A percentile compares a stretch with the other conserved stretches of the same genome.
Evolutionary conservation across 2,113 vertebrate genomes (phyloP).

Genomic region (Zosterops borbonicus): DNA sequence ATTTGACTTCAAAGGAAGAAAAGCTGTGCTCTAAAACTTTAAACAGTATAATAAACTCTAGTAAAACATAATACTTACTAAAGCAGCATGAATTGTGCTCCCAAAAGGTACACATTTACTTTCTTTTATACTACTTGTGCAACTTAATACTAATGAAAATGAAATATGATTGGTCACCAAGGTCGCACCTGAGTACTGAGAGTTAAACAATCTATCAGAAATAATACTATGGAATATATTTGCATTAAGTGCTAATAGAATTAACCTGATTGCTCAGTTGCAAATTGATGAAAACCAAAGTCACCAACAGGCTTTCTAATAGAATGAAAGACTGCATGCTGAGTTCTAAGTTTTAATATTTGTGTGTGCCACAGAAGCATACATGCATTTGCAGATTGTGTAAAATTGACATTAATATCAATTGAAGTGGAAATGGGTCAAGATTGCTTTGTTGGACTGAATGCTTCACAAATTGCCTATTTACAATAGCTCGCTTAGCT

Average conservation of each 20-base stretch:
- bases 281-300: background rate
- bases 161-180: background rate
- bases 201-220: background rate
- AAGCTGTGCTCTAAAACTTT: background rate
- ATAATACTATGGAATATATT: background rate
- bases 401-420: background rate
- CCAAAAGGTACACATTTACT: background rate
- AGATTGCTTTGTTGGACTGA: background rate
- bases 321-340: background rate
- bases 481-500: background rate
- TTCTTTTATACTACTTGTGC: background rate
- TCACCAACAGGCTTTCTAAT: background rate
- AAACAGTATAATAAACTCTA: background rate
- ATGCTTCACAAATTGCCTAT: background rate
- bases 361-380: background rate
- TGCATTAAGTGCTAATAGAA: background rate
- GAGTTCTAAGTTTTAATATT: background rate
- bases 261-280: background rate
- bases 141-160: background rate
- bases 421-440: background rate
- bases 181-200: background rate
- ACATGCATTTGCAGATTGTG: background rate
- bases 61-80: conserved; percentile 31
- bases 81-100: background rate
- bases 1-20: conserved; percentile 30